phyloP scores from a whole-genome alignment of 2,888 invertebrate genomes.

The Calameuta filiformis region DNA sequence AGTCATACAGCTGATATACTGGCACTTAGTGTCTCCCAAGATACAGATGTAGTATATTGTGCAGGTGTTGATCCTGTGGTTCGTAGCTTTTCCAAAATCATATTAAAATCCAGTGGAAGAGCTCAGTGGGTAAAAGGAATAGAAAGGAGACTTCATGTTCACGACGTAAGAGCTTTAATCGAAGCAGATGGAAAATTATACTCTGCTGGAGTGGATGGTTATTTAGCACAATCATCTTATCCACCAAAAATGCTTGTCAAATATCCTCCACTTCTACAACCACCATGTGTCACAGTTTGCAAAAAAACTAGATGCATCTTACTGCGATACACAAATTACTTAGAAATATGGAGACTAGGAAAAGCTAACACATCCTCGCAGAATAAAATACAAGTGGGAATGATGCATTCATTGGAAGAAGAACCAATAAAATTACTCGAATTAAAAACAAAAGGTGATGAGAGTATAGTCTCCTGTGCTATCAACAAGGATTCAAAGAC shows the following conservation, averaged over 20 bases:
- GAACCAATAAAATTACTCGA: conserved; percentile 78
- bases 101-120: conserved; percentile 68
- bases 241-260: conserved; percentile 76
- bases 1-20: conserved; percentile 87
- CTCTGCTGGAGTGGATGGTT: conserved; percentile 86
- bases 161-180: conserved; percentile 84
- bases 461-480: conserved; percentile 77
- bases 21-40: conserved; percentile 77
- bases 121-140: conserved; percentile 87
- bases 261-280: conserved; percentile 78
- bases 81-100: conserved; percentile 77
- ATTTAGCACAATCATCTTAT: conserved; percentile 78
- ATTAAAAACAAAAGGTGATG: conserved; percentile 74
- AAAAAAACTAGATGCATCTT: conserved; percentile 70
- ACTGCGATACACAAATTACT: conserved; percentile 69
- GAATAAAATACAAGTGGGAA: conserved; percentile 35
- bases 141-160: conserved; percentile 83
- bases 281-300: conserved; percentile 71
- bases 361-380: conserved; percentile 47
- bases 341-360: conserved; percentile 77
- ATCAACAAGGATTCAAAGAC: conserved; percentile 78
- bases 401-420: conserved; percentile 46
- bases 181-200: conserved; percentile 75
- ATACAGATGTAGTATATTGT: conserved; percentile 78
- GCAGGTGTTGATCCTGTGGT: conserved; percentile 88